Percentiles rank a stretch among this genome's conserved stretches.
phyloP scores from a whole-genome alignment of 2,797 vertebrate genomes.

The Rhynchotus rufescens region DNA sequence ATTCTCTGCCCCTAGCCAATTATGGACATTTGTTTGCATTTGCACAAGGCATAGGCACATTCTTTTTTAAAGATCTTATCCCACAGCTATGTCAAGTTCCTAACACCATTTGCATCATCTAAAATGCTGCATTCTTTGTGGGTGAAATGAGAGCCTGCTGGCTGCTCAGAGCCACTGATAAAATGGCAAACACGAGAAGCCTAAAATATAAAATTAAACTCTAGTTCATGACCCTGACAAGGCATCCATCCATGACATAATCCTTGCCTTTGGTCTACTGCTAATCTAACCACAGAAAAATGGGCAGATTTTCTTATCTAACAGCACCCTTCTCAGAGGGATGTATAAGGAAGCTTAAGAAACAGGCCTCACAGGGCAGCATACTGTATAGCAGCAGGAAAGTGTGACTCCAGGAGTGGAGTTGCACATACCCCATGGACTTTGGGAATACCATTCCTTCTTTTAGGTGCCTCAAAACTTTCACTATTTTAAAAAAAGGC shows the following conservation, averaged over 20 bases:
- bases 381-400: background rate
- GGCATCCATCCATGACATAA: background rate
- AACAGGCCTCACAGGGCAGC: background rate
- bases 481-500: background rate
- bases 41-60: background rate
- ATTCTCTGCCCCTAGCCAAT: background rate
- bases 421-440: background rate
- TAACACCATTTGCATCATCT: slow-evolving; percentile 9
- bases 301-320: slow-evolving; percentile 14
- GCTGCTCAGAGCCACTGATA: background rate
- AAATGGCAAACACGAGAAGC: background rate
- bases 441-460: background rate
- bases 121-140: slow-evolving; percentile 4
- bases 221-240: slow-evolving; percentile 7
- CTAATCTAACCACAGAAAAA: background rate
- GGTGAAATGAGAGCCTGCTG: background rate
- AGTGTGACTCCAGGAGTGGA: background rate
- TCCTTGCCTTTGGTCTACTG: background rate
- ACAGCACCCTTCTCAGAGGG: slow-evolving; percentile 5
- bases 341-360: background rate
- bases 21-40: background rate
- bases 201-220: slow-evolving; percentile 18
- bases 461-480: background rate
- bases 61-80: background rate
- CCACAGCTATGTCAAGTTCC: slow-evolving; percentile 10